phyloP scores from a whole-genome alignment of 2,113 vertebrate species.

The Aldabrachelys gigantea region DNA sequence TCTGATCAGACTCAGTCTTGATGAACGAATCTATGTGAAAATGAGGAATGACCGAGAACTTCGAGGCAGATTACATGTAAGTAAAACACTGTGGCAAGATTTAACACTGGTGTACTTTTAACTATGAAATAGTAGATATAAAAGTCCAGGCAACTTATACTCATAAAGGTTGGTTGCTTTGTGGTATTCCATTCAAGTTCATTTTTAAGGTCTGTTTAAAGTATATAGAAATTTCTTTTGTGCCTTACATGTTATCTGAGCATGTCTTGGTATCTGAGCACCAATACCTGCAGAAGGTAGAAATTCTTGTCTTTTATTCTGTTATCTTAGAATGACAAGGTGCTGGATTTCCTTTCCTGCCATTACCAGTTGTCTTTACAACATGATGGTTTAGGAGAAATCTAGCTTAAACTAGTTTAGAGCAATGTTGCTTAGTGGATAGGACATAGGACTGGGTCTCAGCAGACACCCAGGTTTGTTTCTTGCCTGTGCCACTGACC shows the following conservation, averaged over 20 bases:
- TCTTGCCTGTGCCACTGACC: not conserved
- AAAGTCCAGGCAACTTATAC: not conserved
- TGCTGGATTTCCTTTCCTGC: not conserved
- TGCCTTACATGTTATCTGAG: not conserved
- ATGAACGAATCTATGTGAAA: conserved; percentile 98
- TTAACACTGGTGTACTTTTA: not conserved
- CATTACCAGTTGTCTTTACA: not conserved
- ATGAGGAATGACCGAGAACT: conserved; percentile 98
- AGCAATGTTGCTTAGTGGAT: not conserved
- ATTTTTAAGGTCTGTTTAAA: not conserved
- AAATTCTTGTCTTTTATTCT: not conserved
- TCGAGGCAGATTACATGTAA: conserved; percentile 93
- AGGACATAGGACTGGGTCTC: not conserved
- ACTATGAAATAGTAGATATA: not conserved
- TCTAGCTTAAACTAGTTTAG: not conserved
- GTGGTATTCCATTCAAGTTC: not conserved
- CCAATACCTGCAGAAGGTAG: not conserved
- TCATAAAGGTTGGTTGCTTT: not conserved
- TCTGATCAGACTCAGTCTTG: conserved; percentile 95
- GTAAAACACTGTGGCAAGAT: conserved; percentile 43
- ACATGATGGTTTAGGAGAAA: not conserved
- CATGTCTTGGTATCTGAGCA: not conserved
- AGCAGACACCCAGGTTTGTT: not conserved
- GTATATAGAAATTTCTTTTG: not conserved
- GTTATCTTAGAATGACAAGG: not conserved